These are phyloP conservation scores for Pseudonaja textilis DNA, from an alignment of 2,113 vertebrate species.

Conservation along the genomic window DNA sequence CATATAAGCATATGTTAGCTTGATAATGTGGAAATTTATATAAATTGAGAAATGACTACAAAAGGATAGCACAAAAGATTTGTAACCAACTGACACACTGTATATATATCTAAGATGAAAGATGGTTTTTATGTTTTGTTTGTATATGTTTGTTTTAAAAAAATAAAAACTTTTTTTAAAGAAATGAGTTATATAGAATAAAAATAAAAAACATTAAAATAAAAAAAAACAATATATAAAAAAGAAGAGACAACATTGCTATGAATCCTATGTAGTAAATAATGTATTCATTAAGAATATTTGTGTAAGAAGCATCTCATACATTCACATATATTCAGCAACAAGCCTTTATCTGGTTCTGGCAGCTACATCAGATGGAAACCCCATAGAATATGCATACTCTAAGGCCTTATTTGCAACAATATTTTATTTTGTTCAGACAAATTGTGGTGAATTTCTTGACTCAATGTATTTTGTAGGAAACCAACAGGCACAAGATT, in stretches of 20 bases:
- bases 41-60: too few relatives aligned
- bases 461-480: neutral
- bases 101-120: too few relatives aligned
- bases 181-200: too few relatives aligned
- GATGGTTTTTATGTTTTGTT: too few relatives aligned
- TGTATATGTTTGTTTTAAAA: too few relatives aligned
- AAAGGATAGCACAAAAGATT: too few relatives aligned
- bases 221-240: too few relatives aligned
- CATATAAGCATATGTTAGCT: too few relatives aligned
- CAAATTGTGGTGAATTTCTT: neutral
- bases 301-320: conserved; percentile 1
- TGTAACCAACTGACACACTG: too few relatives aligned
- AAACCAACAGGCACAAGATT: neutral
- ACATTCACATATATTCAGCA: neutral
- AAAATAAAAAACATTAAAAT: too few relatives aligned
- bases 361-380: neutral
- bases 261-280: conserved; percentile 35
- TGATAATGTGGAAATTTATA: too few relatives aligned
- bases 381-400: conserved; percentile 7
- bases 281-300: neutral
- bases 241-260: conserved; percentile 26
- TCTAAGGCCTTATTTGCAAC: conserved; percentile 11
- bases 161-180: too few relatives aligned
- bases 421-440: neutral
- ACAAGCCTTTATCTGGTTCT: conserved; percentile 2